Evolutionary conservation across 2,113 vertebrate genomes (phyloP), one percentile per base, ranked within the genome.

Genomic region (Serilophus lunatus): DNA sequence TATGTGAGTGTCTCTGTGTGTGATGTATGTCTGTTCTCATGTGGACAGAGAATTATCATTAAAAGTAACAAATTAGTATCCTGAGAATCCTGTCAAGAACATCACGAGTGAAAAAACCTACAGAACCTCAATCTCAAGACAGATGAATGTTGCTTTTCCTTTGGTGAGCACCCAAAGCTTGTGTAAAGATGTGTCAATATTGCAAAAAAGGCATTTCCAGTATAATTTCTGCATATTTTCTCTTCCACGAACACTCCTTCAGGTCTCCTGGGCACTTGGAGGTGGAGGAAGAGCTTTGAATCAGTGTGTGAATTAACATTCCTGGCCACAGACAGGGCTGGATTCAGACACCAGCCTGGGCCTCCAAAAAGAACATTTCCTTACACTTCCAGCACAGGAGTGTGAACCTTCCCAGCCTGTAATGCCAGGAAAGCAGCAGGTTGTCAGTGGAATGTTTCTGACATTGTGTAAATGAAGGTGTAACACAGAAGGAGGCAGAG

Each of bases 31-130:
- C 71, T 80, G 49, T 77, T 96, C 90, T 94, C 56, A 26, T 11
- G 31, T 57, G 93, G 92, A 96, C 49, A 79, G 83, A 88, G 72
- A 97, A 84, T 90, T 92, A 91, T 81, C 84, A 81, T 69, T 79
- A 75, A 42, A 94, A 68, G 86, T 78, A 75, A 93, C 95, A 94
- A 93, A 97, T 97, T 96, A 83, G 14, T 45, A 26, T 57, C 90
- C 66, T 63, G 81, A 95, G 82, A 96, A 91, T 91, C 86, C 94
- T 82, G 89, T 47, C 75, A 66, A 49, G 57, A 94, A 26, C 59
- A 92, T 51, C 71, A 74, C 19, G 7, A 15, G 50, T 86, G 88
- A 53, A 88, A 96, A 76, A 36, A 0, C 0, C 51, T 0, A 18
- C 17, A 13, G 42, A 29, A 8, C 31, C 29, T 92, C 83, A 57